phyloP scores from a whole-genome alignment of 37 sponge, comb jelly and placozoan genomes.

The Chondrosia reniformis region DNA sequence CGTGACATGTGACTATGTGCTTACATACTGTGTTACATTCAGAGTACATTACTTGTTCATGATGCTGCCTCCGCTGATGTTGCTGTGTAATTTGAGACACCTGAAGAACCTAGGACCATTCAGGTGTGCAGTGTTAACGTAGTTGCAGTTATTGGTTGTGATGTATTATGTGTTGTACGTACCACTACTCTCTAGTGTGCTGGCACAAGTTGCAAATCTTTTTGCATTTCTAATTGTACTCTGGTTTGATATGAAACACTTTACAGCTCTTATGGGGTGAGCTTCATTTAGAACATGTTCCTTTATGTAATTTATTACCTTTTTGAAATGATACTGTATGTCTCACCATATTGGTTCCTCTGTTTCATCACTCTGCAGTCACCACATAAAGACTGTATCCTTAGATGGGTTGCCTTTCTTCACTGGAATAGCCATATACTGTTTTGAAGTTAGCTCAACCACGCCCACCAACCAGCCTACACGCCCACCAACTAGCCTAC shows the following conservation, averaged over 20 bases:
- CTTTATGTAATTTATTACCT: not conserved
- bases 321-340: not conserved
- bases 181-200: constrained; percentile 42
- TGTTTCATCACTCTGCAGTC: constrained; percentile 4
- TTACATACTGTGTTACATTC: not conserved
- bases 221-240: constrained; percentile 91
- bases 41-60: constrained; percentile 26
- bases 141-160: no score
- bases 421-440: constrained; percentile 52
- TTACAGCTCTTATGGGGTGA: not conserved
- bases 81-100: constrained; percentile 50
- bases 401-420: constrained; percentile 82
- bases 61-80: constrained; percentile 37
- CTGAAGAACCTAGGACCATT: constrained; percentile 50
- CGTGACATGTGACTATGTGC: constrained; percentile 8
- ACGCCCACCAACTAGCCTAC: no score
- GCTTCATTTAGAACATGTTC: not conserved
- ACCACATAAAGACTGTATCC: constrained; percentile 41
- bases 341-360: not conserved
- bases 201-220: constrained; percentile 89
- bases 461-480: no score
- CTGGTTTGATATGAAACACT: constrained; percentile 87
- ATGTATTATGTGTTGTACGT: no score
- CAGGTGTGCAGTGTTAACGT: constrained; percentile 16
- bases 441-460: constrained; percentile 31